phyloP scores from a whole-genome alignment of 2,113 vertebrate genomes.

The Pteruthius melanotis region DNA sequence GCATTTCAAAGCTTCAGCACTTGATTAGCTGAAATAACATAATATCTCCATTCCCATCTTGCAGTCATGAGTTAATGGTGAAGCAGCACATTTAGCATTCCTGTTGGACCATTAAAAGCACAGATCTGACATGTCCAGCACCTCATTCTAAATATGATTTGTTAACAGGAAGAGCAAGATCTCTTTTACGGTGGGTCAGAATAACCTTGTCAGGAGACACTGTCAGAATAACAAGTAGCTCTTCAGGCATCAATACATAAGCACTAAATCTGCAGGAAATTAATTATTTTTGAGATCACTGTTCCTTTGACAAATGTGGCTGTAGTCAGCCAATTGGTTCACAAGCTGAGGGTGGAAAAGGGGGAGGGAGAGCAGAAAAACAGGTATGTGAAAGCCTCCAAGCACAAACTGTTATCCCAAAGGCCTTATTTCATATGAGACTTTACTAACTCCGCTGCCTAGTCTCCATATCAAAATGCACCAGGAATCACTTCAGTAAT shows the following conservation, averaged over 20 bases:
- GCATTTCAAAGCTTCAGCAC: constrained; percentile 16
- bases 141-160: constrained; percentile 18
- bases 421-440: not conserved
- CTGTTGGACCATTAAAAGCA: not conserved
- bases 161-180: not conserved
- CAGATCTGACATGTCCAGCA: not conserved
- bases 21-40: constrained; percentile 50
- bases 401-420: not conserved
- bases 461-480: not conserved
- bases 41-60: not conserved
- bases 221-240: constrained; percentile 32
- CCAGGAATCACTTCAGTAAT: not conserved
- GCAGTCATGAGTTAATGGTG: constrained; percentile 9
- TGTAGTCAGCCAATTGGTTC: not conserved
- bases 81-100: not conserved
- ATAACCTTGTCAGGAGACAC: constrained; percentile 16
- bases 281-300: constrained; percentile 3
- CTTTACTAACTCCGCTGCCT: not conserved
- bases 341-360: not conserved
- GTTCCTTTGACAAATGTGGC: not conserved
- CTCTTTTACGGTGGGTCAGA: not conserved
- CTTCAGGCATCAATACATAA: not conserved
- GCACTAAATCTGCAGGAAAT: not conserved
- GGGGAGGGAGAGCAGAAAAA: not conserved
- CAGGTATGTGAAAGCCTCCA: not conserved